phyloP scores from a whole-genome alignment of 2,888 invertebrate species.

The Rotaria sp. region DNA sequence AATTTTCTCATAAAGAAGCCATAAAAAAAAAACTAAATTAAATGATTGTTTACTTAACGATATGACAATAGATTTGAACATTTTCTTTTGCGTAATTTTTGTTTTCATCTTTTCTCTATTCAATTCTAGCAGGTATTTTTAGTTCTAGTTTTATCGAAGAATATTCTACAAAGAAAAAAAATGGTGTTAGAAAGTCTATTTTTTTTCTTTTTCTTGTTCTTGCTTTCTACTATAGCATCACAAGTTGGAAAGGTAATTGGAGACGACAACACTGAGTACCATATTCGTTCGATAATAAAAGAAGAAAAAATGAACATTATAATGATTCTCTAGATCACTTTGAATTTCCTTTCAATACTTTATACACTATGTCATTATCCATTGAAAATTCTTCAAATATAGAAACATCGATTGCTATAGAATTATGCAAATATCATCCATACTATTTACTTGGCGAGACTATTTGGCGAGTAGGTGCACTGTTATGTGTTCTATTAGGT shows the following conservation, averaged over 20 bases:
- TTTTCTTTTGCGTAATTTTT: too few species aligned
- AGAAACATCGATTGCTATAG: not conserved
- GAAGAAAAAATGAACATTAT: not conserved
- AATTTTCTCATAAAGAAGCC: too few species aligned
- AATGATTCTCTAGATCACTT: not conserved
- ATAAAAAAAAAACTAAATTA: too few species aligned
- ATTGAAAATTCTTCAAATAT: not conserved
- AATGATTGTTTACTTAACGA: too few species aligned
- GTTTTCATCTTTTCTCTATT: too few species aligned
- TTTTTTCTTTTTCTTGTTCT: not conserved
- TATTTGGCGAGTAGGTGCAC: not conserved
- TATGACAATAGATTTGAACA: too few species aligned
- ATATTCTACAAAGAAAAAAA: not conserved
- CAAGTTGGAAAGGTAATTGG: not conserved
- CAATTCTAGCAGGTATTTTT: not conserved
- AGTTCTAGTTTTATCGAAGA: not conserved
- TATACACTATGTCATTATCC: not conserved
- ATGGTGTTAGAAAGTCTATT: not conserved
- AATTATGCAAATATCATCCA: not conserved
- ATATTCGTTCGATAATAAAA: not conserved
- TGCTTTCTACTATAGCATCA: not conserved
- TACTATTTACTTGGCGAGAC: slow-evolving; percentile 1
- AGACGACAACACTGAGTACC: not conserved
- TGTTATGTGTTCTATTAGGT: not conserved
- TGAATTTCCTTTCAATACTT: not conserved